These are phyloP conservation scores for Leptoclinus maculatus DNA, from an alignment of 2,797 vertebrate species.

Conservation along the genomic window DNA sequence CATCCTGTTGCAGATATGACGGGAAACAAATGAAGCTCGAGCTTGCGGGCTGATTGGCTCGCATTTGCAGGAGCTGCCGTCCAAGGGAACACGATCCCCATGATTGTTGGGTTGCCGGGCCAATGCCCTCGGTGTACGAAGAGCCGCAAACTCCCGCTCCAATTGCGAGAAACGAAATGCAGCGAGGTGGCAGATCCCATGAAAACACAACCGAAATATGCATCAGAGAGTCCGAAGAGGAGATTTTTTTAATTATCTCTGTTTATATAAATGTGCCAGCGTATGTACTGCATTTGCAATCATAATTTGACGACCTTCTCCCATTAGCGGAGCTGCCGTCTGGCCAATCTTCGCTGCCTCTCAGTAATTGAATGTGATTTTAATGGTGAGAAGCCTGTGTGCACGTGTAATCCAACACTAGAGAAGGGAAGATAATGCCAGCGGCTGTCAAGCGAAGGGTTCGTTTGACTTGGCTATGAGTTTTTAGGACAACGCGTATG, in stretches of 20 bases:
- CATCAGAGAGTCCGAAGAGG: slow-evolving; percentile 32
- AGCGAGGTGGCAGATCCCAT: slow-evolving; percentile 55
- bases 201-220: slow-evolving; percentile 60
- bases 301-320: slow-evolving; percentile 65
- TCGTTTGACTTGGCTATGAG: slow-evolving; percentile 28
- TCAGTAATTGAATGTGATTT: slow-evolving; percentile 82
- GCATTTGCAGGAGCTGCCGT: neutral
- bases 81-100: slow-evolving; percentile 41
- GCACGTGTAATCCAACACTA: slow-evolving; percentile 76
- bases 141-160: slow-evolving; percentile 9
- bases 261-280: slow-evolving; percentile 47
- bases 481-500: neutral
- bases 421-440: slow-evolving; percentile 52
- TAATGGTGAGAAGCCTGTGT: slow-evolving; percentile 74
- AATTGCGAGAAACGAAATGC: slow-evolving; percentile 41
- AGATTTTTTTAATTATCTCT: slow-evolving; percentile 46
- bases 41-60: slow-evolving; percentile 26
- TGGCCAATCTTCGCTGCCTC: slow-evolving; percentile 62
- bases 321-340: slow-evolving; percentile 73
- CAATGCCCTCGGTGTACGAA: slow-evolving; percentile 9
- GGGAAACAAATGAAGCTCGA: slow-evolving; percentile 44
- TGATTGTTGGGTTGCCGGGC: slow-evolving; percentile 24
- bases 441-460: slow-evolving; percentile 41
- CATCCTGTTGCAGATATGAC: slow-evolving; percentile 43
- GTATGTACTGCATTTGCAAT: slow-evolving; percentile 57